Base-by-base conservation (phyloP, 2,113 vertebrate genomes). In the Paracanthobrama guichenoti region DNA sequence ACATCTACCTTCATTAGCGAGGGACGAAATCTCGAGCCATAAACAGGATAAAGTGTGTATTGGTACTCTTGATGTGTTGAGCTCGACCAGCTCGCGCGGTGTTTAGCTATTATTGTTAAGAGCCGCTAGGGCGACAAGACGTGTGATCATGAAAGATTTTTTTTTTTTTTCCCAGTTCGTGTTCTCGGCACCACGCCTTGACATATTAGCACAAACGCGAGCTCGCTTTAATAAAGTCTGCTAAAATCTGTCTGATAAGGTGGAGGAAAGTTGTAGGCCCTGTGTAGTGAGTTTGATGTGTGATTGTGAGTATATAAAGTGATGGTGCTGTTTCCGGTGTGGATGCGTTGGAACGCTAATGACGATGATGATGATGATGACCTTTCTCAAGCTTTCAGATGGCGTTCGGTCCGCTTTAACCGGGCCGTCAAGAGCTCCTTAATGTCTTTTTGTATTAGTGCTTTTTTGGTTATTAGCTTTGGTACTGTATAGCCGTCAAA, bases 281-380 rank as follows among this genome's bases (percentile, higher is more conserved):
- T 10, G 66, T 55, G 66, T 69, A 26, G 66, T 42, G 64, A 71
- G 79, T 82, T 82, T 82, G 28, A 82, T 71, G 66, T 71, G 66
- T 66, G 62, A 80, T 80, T 80, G 78, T 71, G 64, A 71, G 66
- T 71, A 82, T 82, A 82, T 82, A 71, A 82, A 82, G 79, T 82
- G 79, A 82, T 82, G 66, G 46, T 42, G 79, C 66, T 57, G 79
- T 82, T 82, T 82, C 79, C 79, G 64, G 79, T 82, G 79, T 71
- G 79, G 79, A 82, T 82, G 79, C 79, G 44, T 66, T 82, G 79
- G 79, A 82, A 82, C 66, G 79, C 48, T 71, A 55, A 82, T 81
- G 79, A n/a, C n/a, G n/a, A 22, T 69, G 79, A 31, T 35, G 62
- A 53, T 69, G 64, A 71, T 71, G 79, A 71, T 82, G 79, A 82